Evolutionary conservation across 2,888 invertebrate species (phyloP), one percentile per base, ranked within the genome.

Genomic region (Catotricha subobsoleta): DNA sequence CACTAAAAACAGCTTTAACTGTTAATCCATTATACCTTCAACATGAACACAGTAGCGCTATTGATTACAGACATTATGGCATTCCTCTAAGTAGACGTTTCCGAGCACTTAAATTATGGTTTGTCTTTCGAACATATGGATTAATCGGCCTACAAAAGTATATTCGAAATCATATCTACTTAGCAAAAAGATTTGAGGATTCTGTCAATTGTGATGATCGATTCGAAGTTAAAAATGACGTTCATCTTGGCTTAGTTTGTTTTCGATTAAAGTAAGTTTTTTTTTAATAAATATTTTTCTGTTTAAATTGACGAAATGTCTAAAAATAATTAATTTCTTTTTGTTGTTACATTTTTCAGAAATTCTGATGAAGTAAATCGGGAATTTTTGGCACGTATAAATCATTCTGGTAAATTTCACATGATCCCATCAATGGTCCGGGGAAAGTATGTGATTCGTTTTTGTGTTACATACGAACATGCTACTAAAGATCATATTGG

Each of bases 11-110:
- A 23, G 87, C 87, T 0, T 62, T 91, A n/a, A 69, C 82, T 16
- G 87, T 90, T 1, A 83, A 88, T 62, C 87, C 88, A 0, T 58
- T 88, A 7, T 90, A 90, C 51, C 66, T 90, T 9, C 80, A 83
- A 53, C 86, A 87, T 55, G 79, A 79, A 36, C 81, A 83, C 57
- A 71, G 74, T 44, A 72, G 74, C 50, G 70, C 74, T 2, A 75
- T 76, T 39, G 79, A 79, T 52, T 76, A 76, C 51, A 63, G 78
- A 54, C 87, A 91, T 54, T 91, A 87, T 77, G 84, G 86, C 2
- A 83, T 91, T 44, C 86, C 88, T 0, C 55, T 90, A 35, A 83
- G 84, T 55, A 67, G 88, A 28, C 67, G 88, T 39, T 90, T 91
- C 57, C 69, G 90, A 8, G 74, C 88, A 0, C 62, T 91, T 10